Conservation (phyloP, 2,797 vertebrate genomes). For the Thripadectes ignobilis region DNA sequence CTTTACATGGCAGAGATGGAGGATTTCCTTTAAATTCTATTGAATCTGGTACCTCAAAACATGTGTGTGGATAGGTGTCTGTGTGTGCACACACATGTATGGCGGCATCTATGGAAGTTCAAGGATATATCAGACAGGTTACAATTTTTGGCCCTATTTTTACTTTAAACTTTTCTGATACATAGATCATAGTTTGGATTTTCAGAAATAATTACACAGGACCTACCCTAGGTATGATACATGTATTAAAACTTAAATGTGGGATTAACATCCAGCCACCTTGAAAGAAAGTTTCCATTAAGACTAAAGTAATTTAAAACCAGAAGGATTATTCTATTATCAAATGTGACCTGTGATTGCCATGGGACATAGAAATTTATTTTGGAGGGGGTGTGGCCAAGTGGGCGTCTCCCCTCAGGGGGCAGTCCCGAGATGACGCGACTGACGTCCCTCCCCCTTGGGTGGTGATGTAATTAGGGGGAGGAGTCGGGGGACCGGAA, state of each 20-base stretch:
- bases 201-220: background rate
- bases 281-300: background rate
- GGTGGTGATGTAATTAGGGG: too few species aligned
- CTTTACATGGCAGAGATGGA: background rate
- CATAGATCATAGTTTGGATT: background rate
- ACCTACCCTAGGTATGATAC: background rate
- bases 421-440: too few species aligned
- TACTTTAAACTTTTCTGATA: background rate
- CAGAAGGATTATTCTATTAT: background rate
- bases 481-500: too few species aligned
- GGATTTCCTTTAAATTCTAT: background rate
- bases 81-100: fast-evolving
- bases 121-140: background rate
- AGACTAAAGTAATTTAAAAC: background rate
- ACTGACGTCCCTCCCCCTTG: too few species aligned
- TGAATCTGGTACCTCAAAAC: background rate
- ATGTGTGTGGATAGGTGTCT: fast-evolving
- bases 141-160: background rate
- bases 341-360: background rate
- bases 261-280: background rate
- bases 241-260: background rate
- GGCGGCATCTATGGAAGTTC: background rate
- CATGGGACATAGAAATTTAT: background rate
- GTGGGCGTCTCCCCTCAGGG: too few species aligned
- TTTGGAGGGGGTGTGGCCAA: too few species aligned